Evolutionary conservation across 1,140 invertebrate species (phyloP).

Genomic region (Rhyacophila brunnea): DNA sequence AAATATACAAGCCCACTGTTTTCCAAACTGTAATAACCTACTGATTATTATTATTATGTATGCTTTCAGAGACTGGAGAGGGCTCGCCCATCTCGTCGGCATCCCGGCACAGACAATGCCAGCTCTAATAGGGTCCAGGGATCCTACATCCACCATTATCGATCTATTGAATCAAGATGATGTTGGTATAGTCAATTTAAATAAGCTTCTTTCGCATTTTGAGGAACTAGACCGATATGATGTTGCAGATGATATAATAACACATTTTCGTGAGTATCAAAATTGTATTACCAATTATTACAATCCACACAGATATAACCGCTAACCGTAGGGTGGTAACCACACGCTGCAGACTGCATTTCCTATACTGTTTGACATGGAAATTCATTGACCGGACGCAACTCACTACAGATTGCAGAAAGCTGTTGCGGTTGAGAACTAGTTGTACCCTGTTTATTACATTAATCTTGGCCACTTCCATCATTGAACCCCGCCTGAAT

Average conservation of each 20-base stretch:
- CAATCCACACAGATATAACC: too few relatives aligned
- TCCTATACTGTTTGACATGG: too few relatives aligned
- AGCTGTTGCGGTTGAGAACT: too few relatives aligned
- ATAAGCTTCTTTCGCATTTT: slow-evolving; percentile 53
- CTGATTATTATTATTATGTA: slow-evolving; percentile 1
- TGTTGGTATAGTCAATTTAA: slow-evolving; percentile 47
- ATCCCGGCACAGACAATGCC: slow-evolving; percentile 44
- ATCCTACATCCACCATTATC: slow-evolving; percentile 57
- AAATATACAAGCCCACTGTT: slow-evolving; percentile 2
- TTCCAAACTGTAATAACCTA: neutral
- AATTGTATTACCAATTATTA: too few relatives aligned
- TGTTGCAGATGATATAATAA: slow-evolving; percentile 61
- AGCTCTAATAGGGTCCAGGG: slow-evolving; percentile 43
- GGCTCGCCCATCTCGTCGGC: slow-evolving; percentile 57
- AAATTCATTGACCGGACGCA: too few relatives aligned
- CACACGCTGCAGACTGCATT: too few relatives aligned
- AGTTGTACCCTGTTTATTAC: too few relatives aligned
- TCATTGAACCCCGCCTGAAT: too few relatives aligned
- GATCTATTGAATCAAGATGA: slow-evolving; percentile 48
- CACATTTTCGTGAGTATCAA: too few relatives aligned
- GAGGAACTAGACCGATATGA: slow-evolving; percentile 66
- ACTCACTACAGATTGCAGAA: too few relatives aligned
- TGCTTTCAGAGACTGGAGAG: slow-evolving; percentile 64
- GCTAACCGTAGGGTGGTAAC: too few relatives aligned
- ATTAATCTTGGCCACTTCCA: too few relatives aligned